Conservation (phyloP, 2,888 invertebrate genomes). For the Dastarcus helophoroides region DNA sequence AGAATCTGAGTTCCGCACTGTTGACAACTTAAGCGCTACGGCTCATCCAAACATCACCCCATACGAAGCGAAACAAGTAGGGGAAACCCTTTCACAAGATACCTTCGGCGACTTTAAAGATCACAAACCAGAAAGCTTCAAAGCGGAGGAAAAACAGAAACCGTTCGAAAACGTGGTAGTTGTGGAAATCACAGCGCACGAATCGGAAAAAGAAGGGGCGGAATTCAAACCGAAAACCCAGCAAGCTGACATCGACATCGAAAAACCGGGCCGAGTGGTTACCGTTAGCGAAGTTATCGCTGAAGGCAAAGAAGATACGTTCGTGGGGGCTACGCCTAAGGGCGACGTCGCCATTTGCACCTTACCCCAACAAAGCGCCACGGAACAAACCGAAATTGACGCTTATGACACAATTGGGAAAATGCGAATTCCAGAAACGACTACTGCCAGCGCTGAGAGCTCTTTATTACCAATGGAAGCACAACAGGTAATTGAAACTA, state of each 20-base stretch:
- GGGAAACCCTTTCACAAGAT: slow-evolving; percentile 14
- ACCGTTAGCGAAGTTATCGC: slow-evolving; percentile 11
- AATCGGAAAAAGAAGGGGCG: slow-evolving; percentile 26
- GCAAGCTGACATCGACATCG: slow-evolving; percentile 5
- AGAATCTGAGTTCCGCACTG: no score
- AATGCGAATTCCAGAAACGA: no score
- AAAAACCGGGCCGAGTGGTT: slow-evolving; percentile 15
- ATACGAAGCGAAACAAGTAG: no score
- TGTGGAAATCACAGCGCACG: slow-evolving; percentile 12
- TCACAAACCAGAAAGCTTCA: slow-evolving; percentile 1
- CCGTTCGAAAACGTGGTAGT: slow-evolving; percentile 18
- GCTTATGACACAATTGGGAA: no score
- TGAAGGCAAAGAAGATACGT: slow-evolving; percentile 11
- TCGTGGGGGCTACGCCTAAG: slow-evolving; percentile 8
- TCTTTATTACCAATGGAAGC: no score
- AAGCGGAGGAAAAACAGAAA: slow-evolving; percentile 18
- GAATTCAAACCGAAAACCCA: slow-evolving; percentile 5
- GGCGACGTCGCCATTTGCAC: no score
- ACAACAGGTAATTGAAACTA: slow-evolving; percentile 27
- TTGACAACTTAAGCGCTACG: no score
- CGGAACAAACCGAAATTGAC: no score
- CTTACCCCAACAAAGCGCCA: no score
- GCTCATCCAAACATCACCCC: background rate
- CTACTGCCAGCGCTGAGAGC: no score
- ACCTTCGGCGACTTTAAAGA: background rate